These are phyloP conservation scores for Gastrophysa polygoni DNA, from an alignment of 2,888 invertebrate genomes.

Conservation along the genomic window DNA sequence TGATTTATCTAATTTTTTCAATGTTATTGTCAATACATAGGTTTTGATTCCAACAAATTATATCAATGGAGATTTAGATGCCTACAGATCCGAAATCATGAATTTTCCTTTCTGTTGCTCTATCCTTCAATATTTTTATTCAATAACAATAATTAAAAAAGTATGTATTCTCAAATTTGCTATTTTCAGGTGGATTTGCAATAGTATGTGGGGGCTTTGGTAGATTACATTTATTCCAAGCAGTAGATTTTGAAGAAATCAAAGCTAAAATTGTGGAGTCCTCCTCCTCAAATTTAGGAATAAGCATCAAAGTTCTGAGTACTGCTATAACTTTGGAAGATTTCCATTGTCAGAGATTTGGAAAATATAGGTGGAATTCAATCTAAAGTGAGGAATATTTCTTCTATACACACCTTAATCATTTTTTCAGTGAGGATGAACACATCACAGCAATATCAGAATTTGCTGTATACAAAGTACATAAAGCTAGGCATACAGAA, in stretches of 20 bases:
- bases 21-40: background rate
- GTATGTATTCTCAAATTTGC: too few relatives aligned
- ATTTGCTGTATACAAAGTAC: constrained; percentile 93
- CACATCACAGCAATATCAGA: constrained; percentile 96
- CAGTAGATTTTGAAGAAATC: constrained; percentile 84
- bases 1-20: background rate
- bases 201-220: constrained; percentile 91
- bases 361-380: constrained; percentile 81
- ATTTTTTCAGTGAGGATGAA: constrained; percentile 79
- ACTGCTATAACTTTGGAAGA: constrained; percentile 81
- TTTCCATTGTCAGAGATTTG: constrained; percentile 86
- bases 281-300: constrained; percentile 79
- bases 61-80: too few relatives aligned
- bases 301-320: constrained; percentile 82
- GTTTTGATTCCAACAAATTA: background rate
- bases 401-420: background rate
- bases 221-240: constrained; percentile 88
- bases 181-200: constrained; percentile 87
- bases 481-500: constrained; percentile 79
- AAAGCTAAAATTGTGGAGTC: constrained; percentile 85
- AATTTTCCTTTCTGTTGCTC: too few relatives aligned
- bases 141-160: too few relatives aligned
- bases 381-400: constrained; percentile 62
- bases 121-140: too few relatives aligned
- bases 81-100: too few relatives aligned